Percentiles rank a stretch among this genome's conserved stretches.
These are phyloP conservation scores for Andrena praecox DNA, from an alignment of 2,888 invertebrate genomes.

Conservation along the genomic window DNA sequence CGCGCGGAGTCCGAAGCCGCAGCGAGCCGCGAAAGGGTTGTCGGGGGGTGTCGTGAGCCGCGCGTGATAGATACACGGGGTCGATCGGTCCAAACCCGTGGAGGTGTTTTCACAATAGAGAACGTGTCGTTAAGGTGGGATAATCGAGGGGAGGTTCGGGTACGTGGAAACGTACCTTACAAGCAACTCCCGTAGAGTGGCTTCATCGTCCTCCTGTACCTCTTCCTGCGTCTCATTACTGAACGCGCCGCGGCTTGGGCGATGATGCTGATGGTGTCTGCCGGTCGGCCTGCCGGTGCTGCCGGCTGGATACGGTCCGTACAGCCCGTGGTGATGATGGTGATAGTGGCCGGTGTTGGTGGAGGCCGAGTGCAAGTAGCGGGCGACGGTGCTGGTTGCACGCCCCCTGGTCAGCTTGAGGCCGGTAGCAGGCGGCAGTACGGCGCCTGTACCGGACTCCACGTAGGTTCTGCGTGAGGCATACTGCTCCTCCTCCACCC, in stretches of 20 bases:
- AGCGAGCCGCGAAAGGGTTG: constrained; percentile 15
- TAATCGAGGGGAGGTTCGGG: constrained; percentile 17
- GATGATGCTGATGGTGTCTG: constrained; percentile 83
- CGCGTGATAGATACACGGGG: constrained; percentile 4
- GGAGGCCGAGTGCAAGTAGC: constrained; percentile 82
- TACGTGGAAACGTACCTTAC: constrained; percentile 90
- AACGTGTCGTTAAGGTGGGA: constrained; percentile 26
- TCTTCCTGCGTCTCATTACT: constrained; percentile 94
- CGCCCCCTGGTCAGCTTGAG: constrained; percentile 85
- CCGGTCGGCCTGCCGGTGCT: constrained; percentile 81
- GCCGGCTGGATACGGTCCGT: constrained; percentile 59
- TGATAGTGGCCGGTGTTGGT: constrained; percentile 76
- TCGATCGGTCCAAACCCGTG: constrained; percentile 30
- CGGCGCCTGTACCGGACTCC: constrained; percentile 79
- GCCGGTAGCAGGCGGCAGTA: constrained; percentile 83
- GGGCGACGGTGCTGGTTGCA: constrained; percentile 80
- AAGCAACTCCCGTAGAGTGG: constrained; percentile 97
- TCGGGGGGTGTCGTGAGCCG: background rate
- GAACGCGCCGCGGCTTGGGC: constrained; percentile 87
- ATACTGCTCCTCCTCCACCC: constrained; percentile 83
- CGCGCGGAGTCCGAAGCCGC: constrained; percentile 36
- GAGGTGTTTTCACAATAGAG: constrained; percentile 39
- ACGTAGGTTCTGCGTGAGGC: constrained; percentile 80
- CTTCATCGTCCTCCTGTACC: constrained; percentile 92
- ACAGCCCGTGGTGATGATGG: constrained; percentile 73